Evolutionary conservation across 2,888 invertebrate species (phyloP).

Genomic region (Eudemis profundana): DNA sequence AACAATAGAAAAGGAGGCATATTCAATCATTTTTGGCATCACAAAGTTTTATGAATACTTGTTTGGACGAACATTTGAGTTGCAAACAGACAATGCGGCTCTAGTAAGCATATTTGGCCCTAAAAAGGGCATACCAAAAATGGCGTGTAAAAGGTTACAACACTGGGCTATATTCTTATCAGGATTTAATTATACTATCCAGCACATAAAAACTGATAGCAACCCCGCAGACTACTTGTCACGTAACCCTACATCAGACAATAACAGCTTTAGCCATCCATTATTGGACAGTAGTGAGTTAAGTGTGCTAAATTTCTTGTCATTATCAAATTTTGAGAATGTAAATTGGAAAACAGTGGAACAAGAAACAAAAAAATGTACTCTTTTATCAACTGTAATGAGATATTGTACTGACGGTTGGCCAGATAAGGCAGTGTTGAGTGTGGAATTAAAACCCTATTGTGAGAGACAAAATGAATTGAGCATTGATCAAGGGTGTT

Average conservation of each 20-base stretch:
- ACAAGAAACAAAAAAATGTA: slow-evolving; percentile 34
- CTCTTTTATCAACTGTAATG: slow-evolving; percentile 33
- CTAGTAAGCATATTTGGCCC: slow-evolving; percentile 33
- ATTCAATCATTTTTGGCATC: slow-evolving; percentile 46
- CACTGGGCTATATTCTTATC: slow-evolving; percentile 13
- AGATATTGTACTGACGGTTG: slow-evolving; percentile 45
- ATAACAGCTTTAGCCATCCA: not conserved
- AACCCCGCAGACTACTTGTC: slow-evolving; percentile 16
- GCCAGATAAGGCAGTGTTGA: slow-evolving; percentile 30
- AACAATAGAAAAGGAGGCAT: slow-evolving; percentile 46
- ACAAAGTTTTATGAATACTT: slow-evolving; percentile 45
- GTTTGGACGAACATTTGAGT: slow-evolving; percentile 27
- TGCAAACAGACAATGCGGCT: slow-evolving; percentile 42
- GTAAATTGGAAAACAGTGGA: slow-evolving; percentile 22
- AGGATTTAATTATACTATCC: not conserved
- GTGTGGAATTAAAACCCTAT: slow-evolving; percentile 23
- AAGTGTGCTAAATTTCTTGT: slow-evolving; percentile 21
- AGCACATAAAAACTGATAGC: slow-evolving; percentile 5
- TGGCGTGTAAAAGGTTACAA: not conserved
- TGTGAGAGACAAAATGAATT: slow-evolving; percentile 23
- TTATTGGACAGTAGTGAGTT: slow-evolving; percentile 10
- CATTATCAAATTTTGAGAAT: slow-evolving; percentile 18
- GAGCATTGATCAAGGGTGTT: slow-evolving; percentile 38
- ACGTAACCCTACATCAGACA: not conserved
- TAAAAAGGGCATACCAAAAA: slow-evolving; percentile 4